Percentiles rank a stretch among this genome's conserved stretches.
Evolutionary conservation across 2,797 vertebrate species (phyloP).

Genomic region (Danio choprae): DNA sequence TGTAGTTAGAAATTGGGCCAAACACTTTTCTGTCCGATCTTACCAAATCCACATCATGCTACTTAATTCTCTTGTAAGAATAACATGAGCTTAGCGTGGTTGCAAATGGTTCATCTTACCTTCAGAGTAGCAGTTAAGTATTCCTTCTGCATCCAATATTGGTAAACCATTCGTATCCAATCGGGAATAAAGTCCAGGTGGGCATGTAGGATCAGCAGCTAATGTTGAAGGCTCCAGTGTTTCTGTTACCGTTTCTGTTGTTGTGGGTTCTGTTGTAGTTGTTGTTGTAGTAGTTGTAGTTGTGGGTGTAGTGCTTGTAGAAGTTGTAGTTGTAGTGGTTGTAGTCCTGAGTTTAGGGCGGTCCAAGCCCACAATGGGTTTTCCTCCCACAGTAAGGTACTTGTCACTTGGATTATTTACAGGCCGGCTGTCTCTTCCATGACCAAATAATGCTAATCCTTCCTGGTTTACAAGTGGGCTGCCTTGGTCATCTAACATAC

Average conservation of each 20-base stretch:
- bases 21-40: slow-evolving; percentile 8
- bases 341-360: slow-evolving; percentile 79
- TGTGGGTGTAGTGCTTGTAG: slow-evolving; percentile 69
- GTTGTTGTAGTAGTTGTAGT: slow-evolving; percentile 74
- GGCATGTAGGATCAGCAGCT: slow-evolving; percentile 82
- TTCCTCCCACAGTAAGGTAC: slow-evolving; percentile 92
- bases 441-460: slow-evolving; percentile 92
- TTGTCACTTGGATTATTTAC: slow-evolving; percentile 93
- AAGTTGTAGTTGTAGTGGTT: slow-evolving; percentile 72
- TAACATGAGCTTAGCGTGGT: neutral
- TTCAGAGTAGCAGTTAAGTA: slow-evolving; percentile 89
- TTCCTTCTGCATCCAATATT: slow-evolving; percentile 78
- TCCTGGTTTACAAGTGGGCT: slow-evolving; percentile 92
- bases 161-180: slow-evolving; percentile 85
- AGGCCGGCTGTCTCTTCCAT: slow-evolving; percentile 89
- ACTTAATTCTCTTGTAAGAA: neutral
- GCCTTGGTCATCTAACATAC: slow-evolving; percentile 85
- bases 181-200: slow-evolving; percentile 85
- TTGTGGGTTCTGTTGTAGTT: slow-evolving; percentile 80
- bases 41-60: neutral
- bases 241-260: slow-evolving; percentile 42
- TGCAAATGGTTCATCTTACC: slow-evolving; percentile 75
- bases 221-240: slow-evolving; percentile 68
- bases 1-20: slow-evolving; percentile 20
- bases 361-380: slow-evolving; percentile 91